Evolutionary conservation across 2,888 invertebrate species (phyloP), one percentile per base, ranked within the genome.

Genomic region (Orthonevra nobilis): DNA sequence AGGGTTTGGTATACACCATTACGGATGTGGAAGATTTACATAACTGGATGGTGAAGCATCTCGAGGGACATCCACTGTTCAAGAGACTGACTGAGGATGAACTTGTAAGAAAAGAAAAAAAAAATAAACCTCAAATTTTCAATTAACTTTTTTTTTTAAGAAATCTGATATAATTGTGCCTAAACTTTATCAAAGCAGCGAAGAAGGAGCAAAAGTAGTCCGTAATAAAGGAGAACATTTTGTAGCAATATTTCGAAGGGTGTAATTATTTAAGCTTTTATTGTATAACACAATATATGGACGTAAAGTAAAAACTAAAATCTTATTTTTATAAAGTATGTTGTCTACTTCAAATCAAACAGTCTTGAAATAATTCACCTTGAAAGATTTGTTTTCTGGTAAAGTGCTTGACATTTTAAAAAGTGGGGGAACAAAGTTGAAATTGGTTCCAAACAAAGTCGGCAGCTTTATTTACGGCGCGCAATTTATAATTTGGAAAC

Each of bases 161-260:
- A 90, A 91, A 85, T 86, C 86, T 3, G 98, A 99, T 90, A 93
- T 94, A 1, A 93, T 99, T 64, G 92, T 97, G n/a, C 94, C 94
- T 3, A 95, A 97, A 88, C 90, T 99, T 4, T 96, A 93, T 86
- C 95, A 95, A 85, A 96, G 96, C 86, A 96, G 98, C 38, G 99
- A 99, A 90, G 99, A 99, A 90, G 99, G 99, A 0, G 95, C 98
- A 88, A 99, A 99, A 90, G 99, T 99, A 0, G 94, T 96, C 0
- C 92, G 99, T 84, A 98, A 98, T 88, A 94, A 95, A 83, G 99
- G 99, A 38, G 93, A 95, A 50, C 98, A 98, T 89, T 98, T 93
- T 90, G 89, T 97, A 75, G 98, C 99, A 60, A 94, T 97, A 63
- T 99, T 96, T 87, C 91, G 91, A 86, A 92, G 97, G 86, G 90